phyloP scores from a whole-genome alignment of 2,888 invertebrate genomes.

The Oxytorus armatus region DNA sequence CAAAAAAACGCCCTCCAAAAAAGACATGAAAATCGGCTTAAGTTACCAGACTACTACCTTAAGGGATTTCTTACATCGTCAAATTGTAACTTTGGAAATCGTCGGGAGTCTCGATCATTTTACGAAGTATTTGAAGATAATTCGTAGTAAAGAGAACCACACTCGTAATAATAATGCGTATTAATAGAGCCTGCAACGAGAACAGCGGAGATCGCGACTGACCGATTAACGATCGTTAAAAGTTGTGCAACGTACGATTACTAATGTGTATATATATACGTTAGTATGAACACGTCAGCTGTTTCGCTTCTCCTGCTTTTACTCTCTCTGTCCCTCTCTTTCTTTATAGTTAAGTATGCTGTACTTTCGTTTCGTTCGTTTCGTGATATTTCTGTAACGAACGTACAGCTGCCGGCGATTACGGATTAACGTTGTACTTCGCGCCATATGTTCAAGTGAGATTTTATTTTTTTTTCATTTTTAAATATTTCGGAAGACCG shows the following conservation, averaged over 20 bases:
- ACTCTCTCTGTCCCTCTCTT: background rate
- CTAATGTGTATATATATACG: constrained; percentile 13
- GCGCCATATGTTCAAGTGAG: background rate
- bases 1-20: no score
- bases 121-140: background rate
- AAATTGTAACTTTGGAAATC: no score
- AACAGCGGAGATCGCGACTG: constrained; percentile 43
- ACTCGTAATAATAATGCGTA: constrained; percentile 50
- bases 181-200: constrained; percentile 49
- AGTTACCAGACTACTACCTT: no score
- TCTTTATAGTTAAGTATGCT: constrained; percentile 6
- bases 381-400: constrained; percentile 52
- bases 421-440: constrained; percentile 38
- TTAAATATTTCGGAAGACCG: background rate
- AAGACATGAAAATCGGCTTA: no score
- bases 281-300: constrained; percentile 41
- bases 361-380: constrained; percentile 63
- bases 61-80: no score
- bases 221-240: constrained; percentile 53
- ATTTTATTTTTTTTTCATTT: constrained; percentile 9
- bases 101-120: no score
- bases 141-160: constrained; percentile 7
- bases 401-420: constrained; percentile 25
- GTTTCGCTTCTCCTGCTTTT: constrained; percentile 49
- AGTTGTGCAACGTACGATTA: constrained; percentile 52